These are phyloP conservation scores for Leucophenga varia DNA, from an alignment of 1,140 invertebrate species.

Conservation along the genomic window DNA sequence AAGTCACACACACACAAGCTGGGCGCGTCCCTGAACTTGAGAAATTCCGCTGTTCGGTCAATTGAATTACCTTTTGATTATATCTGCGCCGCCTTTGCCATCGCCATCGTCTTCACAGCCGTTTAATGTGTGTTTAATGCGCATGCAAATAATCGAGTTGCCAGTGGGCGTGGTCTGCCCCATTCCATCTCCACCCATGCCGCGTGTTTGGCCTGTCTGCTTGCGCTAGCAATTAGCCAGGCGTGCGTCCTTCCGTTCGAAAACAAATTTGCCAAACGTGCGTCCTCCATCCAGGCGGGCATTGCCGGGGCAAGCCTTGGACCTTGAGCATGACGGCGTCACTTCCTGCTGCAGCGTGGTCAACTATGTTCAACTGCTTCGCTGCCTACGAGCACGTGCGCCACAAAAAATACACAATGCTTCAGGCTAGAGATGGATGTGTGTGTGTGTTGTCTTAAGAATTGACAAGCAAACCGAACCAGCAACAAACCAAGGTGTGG, in stretches of 20 bases:
- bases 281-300: slow-evolving; percentile 21
- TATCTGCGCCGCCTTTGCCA: slow-evolving; percentile 2
- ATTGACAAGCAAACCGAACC: too few species aligned
- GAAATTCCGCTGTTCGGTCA: slow-evolving; percentile 13
- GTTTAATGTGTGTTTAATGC: slow-evolving; percentile 30
- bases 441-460: too few species aligned
- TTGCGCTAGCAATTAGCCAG: slow-evolving; percentile 31
- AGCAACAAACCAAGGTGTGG: too few species aligned
- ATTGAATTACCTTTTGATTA: slow-evolving; percentile 30
- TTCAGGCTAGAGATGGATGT: too few species aligned
- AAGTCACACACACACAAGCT: slow-evolving; percentile 1
- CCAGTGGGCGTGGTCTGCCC: background rate
- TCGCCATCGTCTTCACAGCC: too few species aligned
- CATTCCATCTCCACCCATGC: slow-evolving; percentile 7
- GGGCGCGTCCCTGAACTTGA: slow-evolving; percentile 16
- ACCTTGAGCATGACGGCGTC: slow-evolving; percentile 7
- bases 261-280: slow-evolving; percentile 28
- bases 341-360: slow-evolving; percentile 8
- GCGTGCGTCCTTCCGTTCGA: slow-evolving; percentile 26
- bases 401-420: too few species aligned
- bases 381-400: too few species aligned
- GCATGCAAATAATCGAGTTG: slow-evolving; percentile 21
- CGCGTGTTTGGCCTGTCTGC: background rate
- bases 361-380: slow-evolving; percentile 12
- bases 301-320: slow-evolving; percentile 1